Evolutionary conservation across 2,113 vertebrate species (phyloP).

Genomic region (Rhinopomastus cyanomelas): DNA sequence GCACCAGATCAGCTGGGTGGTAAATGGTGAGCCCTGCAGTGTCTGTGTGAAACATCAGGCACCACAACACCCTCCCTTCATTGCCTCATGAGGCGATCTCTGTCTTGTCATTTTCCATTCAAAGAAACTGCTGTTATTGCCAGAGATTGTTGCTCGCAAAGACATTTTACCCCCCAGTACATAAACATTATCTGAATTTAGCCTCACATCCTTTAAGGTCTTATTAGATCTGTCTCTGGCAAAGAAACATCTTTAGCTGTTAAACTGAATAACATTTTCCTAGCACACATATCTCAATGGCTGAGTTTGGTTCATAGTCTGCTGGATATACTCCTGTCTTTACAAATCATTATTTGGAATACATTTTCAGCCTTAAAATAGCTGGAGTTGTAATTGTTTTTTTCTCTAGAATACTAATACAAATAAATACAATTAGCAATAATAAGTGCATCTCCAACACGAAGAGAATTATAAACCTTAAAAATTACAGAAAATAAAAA

Average conservation of each 20-base stretch:
- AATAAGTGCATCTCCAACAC: neutral
- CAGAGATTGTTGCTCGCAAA: neutral
- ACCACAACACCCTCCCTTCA: neutral
- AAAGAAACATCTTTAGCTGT: slow-evolving; percentile 32
- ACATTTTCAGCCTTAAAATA: neutral
- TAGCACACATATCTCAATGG: neutral
- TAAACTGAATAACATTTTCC: slow-evolving; percentile 12
- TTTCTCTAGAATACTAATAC: neutral
- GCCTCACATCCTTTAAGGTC: slow-evolving; percentile 9
- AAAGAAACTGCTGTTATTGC: neutral
- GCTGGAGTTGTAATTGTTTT: neutral
- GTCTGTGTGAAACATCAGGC: neutral
- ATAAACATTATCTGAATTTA: slow-evolving; percentile 23
- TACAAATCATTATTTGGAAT: neutral
- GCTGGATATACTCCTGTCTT: neutral
- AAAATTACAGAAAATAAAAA: neutral
- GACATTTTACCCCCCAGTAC: neutral
- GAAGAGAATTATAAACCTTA: neutral
- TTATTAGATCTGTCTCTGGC: slow-evolving; percentile 1
- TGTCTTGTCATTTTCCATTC: neutral
- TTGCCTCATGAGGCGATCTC: neutral
- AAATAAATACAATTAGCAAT: neutral
- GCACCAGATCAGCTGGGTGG: neutral
- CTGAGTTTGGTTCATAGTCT: neutral
- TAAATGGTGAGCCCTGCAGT: neutral